phyloP scores from a whole-genome alignment of 2,888 invertebrate species.

The Phyto melanocephala region DNA sequence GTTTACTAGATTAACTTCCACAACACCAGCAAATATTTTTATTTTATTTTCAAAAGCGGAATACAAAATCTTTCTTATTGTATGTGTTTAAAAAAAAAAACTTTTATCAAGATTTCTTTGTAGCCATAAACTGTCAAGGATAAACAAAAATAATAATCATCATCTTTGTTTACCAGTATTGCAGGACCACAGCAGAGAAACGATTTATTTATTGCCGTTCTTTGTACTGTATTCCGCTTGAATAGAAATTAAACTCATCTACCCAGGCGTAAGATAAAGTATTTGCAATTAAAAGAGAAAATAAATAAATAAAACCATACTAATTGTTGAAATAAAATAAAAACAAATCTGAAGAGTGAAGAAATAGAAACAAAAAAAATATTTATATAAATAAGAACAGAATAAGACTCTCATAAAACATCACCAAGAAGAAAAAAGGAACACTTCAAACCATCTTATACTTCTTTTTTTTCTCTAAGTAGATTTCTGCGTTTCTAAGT shows the following conservation, averaged over 20 bases:
- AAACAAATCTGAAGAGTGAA: slow-evolving; percentile 33
- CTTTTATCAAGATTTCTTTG: neutral
- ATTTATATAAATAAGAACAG: neutral
- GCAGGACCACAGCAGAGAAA: neutral
- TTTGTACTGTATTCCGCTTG: neutral
- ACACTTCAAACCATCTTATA: slow-evolving; percentile 58
- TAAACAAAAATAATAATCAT: slow-evolving; percentile 11
- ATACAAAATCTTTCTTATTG: no score
- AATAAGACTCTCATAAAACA: neutral
- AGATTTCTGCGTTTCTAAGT: neutral
- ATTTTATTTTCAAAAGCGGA: neutral
- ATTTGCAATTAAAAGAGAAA: slow-evolving; percentile 73
- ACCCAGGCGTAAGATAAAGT: slow-evolving; percentile 70
- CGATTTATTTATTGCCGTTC: neutral
- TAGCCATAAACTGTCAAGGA: neutral
- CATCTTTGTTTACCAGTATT: neutral
- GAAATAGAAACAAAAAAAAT: neutral
- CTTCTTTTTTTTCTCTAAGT: slow-evolving; percentile 58
- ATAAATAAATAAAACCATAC: slow-evolving; percentile 73
- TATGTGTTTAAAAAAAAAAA: no score
- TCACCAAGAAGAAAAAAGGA: neutral
- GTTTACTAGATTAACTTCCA: neutral
- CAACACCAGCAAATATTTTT: neutral
- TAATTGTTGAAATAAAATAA: slow-evolving; percentile 71
- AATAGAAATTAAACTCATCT: slow-evolving; percentile 21